Evolutionary conservation across 1,140 invertebrate species (phyloP), one percentile per base, ranked within the genome.

Genomic region (Nephila pilipes): DNA sequence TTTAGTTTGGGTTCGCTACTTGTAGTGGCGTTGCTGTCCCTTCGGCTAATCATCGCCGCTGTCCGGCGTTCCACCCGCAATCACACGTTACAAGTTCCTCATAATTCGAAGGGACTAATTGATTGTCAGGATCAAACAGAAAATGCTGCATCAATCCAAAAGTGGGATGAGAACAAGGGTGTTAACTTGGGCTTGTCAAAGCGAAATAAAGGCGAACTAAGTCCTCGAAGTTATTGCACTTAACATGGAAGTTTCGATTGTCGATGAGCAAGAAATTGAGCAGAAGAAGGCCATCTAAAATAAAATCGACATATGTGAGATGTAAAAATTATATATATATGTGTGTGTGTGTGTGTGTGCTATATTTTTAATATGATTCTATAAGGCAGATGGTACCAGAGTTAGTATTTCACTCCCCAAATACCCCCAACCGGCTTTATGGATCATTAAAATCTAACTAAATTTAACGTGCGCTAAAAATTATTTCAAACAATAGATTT

Each of bases 201-300:
- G 25, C 87, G 57, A 38, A 75, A 16, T 79, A 79, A 16, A 38
- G 38, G 54, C 25, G n/a, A 69, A 69, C 25, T 69, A 69, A 75
- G 63, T 25, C 63, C n/a, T 91, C 36, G 22, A 36, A 93, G 32
- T 89, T 89, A 83, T 87, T 93, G 85, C 92, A 93, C 92, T 93
- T 93, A 58, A 36, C 54, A 65, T 87, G 85, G 91, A 93, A 88
- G 92, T 88, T 83, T 83, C 92, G 92, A 93, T 93, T 93, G 92
- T 93, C 92, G 54, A 58, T 93, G 92, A 93, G 92, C 92, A 93
- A 93, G 81, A 93, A 89, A 93, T 93, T 93, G 92, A 93, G 92
- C 92, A 93, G 92, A 93, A 81, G 85, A 93, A 93, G 87, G 92
- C 46, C 92, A 93, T 93, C 92, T 93, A 20, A 25, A 93, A 93